Evolutionary conservation across 2,888 invertebrate genomes (phyloP), one percentile per base, ranked within the genome.

Genomic region (Aplocera efformata): DNA sequence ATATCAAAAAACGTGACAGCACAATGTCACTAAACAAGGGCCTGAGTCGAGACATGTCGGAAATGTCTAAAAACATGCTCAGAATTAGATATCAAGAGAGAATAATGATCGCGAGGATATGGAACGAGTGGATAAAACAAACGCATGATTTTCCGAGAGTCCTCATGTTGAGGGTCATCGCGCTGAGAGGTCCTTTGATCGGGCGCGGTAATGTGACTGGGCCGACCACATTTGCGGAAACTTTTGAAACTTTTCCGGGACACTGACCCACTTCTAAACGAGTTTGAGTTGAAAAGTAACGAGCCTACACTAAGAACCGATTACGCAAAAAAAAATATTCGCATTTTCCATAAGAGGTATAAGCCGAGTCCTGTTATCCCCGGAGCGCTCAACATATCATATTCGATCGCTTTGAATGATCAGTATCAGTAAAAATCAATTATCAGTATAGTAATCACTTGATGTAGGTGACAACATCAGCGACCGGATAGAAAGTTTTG

Each of bases 181-280:
- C 57, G 57, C 59, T 53, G 61, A 69, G 68, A 63, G 66, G 53
- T 56, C 72, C 85, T 86, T 85, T 86, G 84, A 86, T 83, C 79
- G 67, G 62, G 58, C 61, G 58, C 67, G 67, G 69, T 72, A 68
- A 75, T 73, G 68, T 67, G 60, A 59, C 63, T 60, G 26, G 54
- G 3, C 66, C 68, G 75, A 74, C 77, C 81, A 76, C 70, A 74
- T 63, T 74, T 67, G 72, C 69, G 76, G 76, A 80, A 84, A 80
- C 77, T 79, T 84, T 85, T 66, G 76, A 80, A 84, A 80, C 77
- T 79, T 84, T 85, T 66, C 82, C 85, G 85, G 82, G 79, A 84
- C 82, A 73, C 76, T 80, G 77, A 76, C 72, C 76, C 70, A 77
- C 81, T 76, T 82, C 80, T 79, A 62, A 80, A 75, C 72, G 53